Percentiles rank a stretch among this genome's conserved stretches.
phyloP scores from a whole-genome alignment of 2,797 vertebrate genomes.

The Mormyrops boulengeri region DNA sequence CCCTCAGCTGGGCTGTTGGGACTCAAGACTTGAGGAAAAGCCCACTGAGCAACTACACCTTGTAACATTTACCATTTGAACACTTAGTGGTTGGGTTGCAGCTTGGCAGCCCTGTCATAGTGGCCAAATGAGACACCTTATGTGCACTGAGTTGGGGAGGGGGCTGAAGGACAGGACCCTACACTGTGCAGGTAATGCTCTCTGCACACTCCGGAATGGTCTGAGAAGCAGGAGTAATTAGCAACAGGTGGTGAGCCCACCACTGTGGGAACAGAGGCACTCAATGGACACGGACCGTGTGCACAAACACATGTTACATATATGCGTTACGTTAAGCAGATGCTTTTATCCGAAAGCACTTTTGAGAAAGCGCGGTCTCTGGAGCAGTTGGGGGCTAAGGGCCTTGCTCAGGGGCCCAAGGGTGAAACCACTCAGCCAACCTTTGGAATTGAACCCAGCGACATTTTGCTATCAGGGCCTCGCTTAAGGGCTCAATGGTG shows the following conservation, averaged over 20 bases:
- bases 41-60: background rate
- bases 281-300: background rate
- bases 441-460: background rate
- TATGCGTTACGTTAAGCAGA: background rate
- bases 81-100: background rate
- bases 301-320: background rate
- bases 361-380: background rate
- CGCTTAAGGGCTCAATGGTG: background rate
- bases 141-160: background rate
- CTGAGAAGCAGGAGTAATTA: background rate
- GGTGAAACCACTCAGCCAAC: background rate
- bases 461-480: background rate
- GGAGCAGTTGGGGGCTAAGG: background rate
- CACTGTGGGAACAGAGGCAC: background rate
- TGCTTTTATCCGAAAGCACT: background rate
- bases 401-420: background rate
- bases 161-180: background rate
- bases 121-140: background rate
- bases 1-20: background rate
- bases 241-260: background rate
- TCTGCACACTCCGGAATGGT: background rate
- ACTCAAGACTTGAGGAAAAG: background rate
- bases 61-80: background rate
- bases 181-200: background rate
- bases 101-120: background rate